Base-by-base conservation (phyloP, 2,888 invertebrate genomes). In the Choristoneura rosaceana region DNA sequence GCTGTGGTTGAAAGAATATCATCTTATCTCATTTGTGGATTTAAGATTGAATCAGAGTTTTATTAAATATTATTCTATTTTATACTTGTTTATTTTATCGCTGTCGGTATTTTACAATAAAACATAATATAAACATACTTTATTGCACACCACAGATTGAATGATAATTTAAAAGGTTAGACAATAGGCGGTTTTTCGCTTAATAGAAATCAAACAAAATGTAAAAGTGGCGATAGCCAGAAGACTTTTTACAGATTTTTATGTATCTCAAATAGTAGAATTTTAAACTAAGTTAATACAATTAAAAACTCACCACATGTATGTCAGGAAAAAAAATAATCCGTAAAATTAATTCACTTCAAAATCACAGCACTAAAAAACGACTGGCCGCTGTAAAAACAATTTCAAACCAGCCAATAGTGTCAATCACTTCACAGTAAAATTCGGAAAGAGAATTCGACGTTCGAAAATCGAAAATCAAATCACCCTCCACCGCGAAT, bases 401-500 rank as follows among this genome's bases (percentile, higher is more conserved):
- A 14, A 15, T 12, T 33, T 15, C 1, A 45, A 38, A 25, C 10
- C 14, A 50, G 45, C 33, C 58, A 63, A 58, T 12, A 52, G 63
- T 25, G 55, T 17, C 64, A 64, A 59, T 55, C 70, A 50, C 69
- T 15, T 17, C 17, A 52, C 52, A 52, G 17, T 52, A 15, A 52
- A n/a, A n/a, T 60, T 55, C 33, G 17, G 34, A 55, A 52, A 50
- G 52, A 41, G 52, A 0, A 9, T 55, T 58, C 50, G 63, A 64
- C 68, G 68, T 60, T 69, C 67, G 71, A 25, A n/a, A 25, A 38
- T 67, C 67, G 62, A 50, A 63, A 41, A 63, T 58, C 62, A 41
- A 50, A 58, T 14, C 25, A n/a, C 14, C 3, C 4, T 12, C 4
- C 34, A 15, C 33, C 58, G 47, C 71, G 47, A 61, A 55, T 12